Base-by-base conservation (phyloP, 1,140 invertebrate species). In the Harlomillsia oculata region DNA sequence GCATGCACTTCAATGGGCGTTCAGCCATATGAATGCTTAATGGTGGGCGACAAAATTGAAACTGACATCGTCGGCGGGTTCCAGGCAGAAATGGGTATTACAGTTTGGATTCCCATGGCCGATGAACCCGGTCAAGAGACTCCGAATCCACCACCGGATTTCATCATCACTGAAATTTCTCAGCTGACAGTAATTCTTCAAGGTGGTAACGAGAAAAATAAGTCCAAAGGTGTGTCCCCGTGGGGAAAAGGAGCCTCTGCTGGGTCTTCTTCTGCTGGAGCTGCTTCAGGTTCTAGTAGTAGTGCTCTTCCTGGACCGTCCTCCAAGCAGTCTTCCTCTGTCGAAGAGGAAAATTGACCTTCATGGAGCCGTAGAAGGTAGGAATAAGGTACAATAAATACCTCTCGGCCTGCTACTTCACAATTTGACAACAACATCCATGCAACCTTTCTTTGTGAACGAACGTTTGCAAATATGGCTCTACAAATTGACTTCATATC, bases 11-110 rank as follows among this genome's bases (percentile, higher is more conserved):
- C 75, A 64, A 76, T 89, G 30, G 75, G 79, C 54, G 82, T 89
- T 8, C 73, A 79, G 62, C 80, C 86, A 0, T 69, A 77, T 16
- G 77, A 80, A 62, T 89, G 85, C 71, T 78, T 87, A 59, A 89
- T 91, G 85, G 81, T 90, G 63, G 87, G 87, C 9, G 87, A 89
- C 67, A 87, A 86, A 68, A 68, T 89, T 56, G 84, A 89, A 69
- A 88, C 86, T 9, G 87, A 89, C 71, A 89, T 90, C 59, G 75
- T 62, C n/a, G 87, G 87, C 41, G 86, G 84, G 26, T 81, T 81
- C 61, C 72, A 83, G 70, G 84, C 85, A 21, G 78, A 82, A 59
- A 68, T 89, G 40, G 81, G 78, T 5, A 80, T 80, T 9, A 89
- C 85, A 0, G 80, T 89, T 13, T 89, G 87, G 85, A 77, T 87